These are phyloP conservation scores for Sarcophaga subvicina DNA, from an alignment of 2,888 invertebrate genomes.

Conservation along the genomic window DNA sequence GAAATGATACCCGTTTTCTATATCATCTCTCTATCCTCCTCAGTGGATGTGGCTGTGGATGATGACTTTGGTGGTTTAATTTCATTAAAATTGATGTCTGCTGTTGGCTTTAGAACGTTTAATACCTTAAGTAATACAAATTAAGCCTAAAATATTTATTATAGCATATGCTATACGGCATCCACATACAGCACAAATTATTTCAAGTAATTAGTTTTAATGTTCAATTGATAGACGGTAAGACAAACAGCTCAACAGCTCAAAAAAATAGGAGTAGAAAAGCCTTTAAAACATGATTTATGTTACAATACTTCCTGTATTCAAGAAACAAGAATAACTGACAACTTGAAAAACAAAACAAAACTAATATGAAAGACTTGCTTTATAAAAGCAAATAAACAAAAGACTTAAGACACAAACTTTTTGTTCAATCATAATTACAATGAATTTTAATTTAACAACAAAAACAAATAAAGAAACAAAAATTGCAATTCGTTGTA, in stretches of 20 bases:
- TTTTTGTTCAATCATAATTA: not conserved
- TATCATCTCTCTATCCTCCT: not conserved
- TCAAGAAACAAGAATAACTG: conserved; percentile 6
- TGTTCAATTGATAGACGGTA: conserved; percentile 52
- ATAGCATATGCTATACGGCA: conserved; percentile 24
- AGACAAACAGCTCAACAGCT: too few relatives aligned
- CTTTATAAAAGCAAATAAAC: not conserved
- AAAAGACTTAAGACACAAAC: conserved; percentile 42
- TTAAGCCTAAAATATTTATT: conserved; percentile 53
- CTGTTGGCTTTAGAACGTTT: conserved; percentile 19
- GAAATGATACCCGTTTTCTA: conserved; percentile 17
- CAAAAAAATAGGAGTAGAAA: not conserved
- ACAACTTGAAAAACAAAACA: too few relatives aligned
- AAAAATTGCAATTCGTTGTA: too few relatives aligned
- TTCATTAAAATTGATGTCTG: conserved; percentile 3
- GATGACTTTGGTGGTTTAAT: not conserved
- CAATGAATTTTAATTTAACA: too few relatives aligned
- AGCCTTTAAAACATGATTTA: conserved; percentile 52
- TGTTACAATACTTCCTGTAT: conserved; percentile 62
- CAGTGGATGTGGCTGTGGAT: not conserved
- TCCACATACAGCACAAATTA: conserved; percentile 42
- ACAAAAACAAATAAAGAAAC: too few relatives aligned
- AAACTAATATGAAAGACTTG: too few relatives aligned
- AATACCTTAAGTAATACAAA: conserved; percentile 60
- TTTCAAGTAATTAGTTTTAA: conserved; percentile 64